Percentiles rank a stretch among this genome's conserved stretches.
Evolutionary conservation across 2,888 invertebrate species (phyloP).

Genomic region (Nudaria mundana): DNA sequence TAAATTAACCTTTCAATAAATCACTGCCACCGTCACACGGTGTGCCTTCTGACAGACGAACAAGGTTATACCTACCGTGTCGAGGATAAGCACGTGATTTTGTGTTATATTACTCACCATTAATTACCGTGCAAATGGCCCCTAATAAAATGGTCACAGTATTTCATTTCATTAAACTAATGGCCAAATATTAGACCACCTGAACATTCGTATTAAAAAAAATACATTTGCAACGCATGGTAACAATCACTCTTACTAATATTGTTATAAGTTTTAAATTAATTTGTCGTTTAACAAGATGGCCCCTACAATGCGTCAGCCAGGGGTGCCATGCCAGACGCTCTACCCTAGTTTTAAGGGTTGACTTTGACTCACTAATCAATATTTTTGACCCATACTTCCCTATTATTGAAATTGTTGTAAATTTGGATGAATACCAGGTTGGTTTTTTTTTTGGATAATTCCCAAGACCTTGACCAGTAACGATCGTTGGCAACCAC

Average conservation of each 20-base stretch:
- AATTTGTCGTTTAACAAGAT: slow-evolving; percentile 19
- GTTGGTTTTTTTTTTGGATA: slow-evolving; percentile 19
- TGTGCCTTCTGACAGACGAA: too few relatives aligned
- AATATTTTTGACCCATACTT: slow-evolving; percentile 56
- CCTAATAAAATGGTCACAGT: slow-evolving; percentile 29
- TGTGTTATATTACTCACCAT: slow-evolving; percentile 6
- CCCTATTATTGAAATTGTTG: slow-evolving; percentile 25
- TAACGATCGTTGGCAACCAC: slow-evolving; percentile 12
- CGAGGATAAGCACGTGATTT: too few relatives aligned
- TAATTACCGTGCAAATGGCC: slow-evolving; percentile 9
- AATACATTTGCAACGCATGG: slow-evolving; percentile 35
- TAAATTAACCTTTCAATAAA: too few relatives aligned
- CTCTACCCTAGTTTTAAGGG: slow-evolving; percentile 50
- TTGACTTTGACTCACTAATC: slow-evolving; percentile 57
- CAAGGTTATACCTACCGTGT: too few relatives aligned
- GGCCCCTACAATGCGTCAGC: slow-evolving; percentile 54
- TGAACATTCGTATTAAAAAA: slow-evolving; percentile 35
- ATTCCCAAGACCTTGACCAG: slow-evolving; percentile 27
- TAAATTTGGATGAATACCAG: slow-evolving; percentile 3
- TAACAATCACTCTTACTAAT: slow-evolving; percentile 9
- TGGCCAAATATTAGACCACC: slow-evolving; percentile 62
- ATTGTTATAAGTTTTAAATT: slow-evolving; percentile 29
- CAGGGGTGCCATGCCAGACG: slow-evolving; percentile 46
- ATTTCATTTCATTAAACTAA: slow-evolving; percentile 53
- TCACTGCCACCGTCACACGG: too few relatives aligned